These are phyloP conservation scores for Drosophila nigromelanica DNA, from an alignment of 1,140 invertebrate genomes.

Conservation along the genomic window DNA sequence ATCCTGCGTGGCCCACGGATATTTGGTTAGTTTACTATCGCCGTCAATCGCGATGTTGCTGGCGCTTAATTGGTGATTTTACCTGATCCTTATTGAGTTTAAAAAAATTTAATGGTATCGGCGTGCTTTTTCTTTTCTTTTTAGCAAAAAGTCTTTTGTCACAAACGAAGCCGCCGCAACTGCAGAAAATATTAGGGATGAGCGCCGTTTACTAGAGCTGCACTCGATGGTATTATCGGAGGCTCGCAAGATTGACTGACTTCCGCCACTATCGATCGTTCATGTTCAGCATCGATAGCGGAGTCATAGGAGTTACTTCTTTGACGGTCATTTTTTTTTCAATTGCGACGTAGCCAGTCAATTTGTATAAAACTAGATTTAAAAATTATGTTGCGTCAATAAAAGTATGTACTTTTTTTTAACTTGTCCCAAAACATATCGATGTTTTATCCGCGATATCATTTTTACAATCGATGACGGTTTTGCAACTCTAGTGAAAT, in stretches of 20 bases:
- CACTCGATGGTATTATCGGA: conserved; percentile 2
- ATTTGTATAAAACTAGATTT: too few species aligned
- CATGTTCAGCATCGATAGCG: not conserved
- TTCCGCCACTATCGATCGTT: not conserved
- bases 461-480: conserved; percentile 18
- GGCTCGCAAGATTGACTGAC: not conserved
- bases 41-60: conserved; percentile 4
- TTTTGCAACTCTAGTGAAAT: conserved; percentile 33
- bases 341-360: not conserved
- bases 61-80: conserved; percentile 4
- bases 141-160: conserved; percentile 21
- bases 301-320: not conserved
- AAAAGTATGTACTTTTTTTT: not conserved
- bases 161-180: conserved; percentile 41
- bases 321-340: not conserved
- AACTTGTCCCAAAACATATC: not conserved
- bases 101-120: not conserved
- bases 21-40: not conserved
- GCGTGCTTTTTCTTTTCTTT: not conserved
- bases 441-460: not conserved
- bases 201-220: not conserved
- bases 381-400: not conserved
- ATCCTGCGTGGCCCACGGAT: conserved; percentile 7
- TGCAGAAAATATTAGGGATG: conserved; percentile 45
- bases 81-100: conserved; percentile 28